Percentiles rank a stretch among this genome's conserved stretches.
Evolutionary conservation across 2,888 invertebrate species (phyloP).

Genomic region (Chydorus sphaericus): DNA sequence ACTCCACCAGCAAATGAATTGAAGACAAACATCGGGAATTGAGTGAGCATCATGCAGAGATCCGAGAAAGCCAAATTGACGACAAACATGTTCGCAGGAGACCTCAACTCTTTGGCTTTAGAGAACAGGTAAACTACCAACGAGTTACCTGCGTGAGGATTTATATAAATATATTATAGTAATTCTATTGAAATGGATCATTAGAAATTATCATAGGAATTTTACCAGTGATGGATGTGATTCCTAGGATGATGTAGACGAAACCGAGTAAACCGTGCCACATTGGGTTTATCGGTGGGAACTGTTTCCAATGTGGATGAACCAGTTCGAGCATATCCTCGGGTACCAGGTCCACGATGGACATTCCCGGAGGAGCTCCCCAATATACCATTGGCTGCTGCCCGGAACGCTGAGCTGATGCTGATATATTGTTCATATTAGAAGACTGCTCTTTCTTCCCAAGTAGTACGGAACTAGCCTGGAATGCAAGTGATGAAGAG

Average conservation of each 20-base stretch:
- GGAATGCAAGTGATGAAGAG: no score
- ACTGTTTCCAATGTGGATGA: conserved; percentile 23
- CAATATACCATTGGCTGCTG: conserved; percentile 8
- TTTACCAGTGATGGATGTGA: conserved; percentile 9
- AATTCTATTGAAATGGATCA: no score
- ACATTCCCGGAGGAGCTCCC: conserved; percentile 6
- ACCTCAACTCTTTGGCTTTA: conserved; percentile 57
- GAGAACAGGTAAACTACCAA: conserved; percentile 57
- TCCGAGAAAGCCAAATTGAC: conserved; percentile 85
- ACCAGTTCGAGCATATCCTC: conserved; percentile 21
- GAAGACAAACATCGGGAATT: conserved; percentile 26
- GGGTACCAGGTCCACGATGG: conserved; percentile 18
- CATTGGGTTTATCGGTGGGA: conserved; percentile 23
- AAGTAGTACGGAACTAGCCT: no score
- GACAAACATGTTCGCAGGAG: conserved; percentile 79
- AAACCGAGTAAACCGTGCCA: conserved; percentile 19
- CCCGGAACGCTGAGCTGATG: neutral
- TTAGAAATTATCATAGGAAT: neutral
- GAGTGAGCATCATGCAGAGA: conserved; percentile 67
- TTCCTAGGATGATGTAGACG: conserved; percentile 8
- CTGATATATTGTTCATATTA: neutral
- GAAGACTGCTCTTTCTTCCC: neutral
- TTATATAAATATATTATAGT: conserved; percentile 12
- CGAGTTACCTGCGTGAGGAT: conserved; percentile 41
- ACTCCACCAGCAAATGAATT: conserved; percentile 27